Conservation (phyloP, 30 jellyfish, hydroid and myxozoan genomes). For the Turritopsis rubra region DNA sequence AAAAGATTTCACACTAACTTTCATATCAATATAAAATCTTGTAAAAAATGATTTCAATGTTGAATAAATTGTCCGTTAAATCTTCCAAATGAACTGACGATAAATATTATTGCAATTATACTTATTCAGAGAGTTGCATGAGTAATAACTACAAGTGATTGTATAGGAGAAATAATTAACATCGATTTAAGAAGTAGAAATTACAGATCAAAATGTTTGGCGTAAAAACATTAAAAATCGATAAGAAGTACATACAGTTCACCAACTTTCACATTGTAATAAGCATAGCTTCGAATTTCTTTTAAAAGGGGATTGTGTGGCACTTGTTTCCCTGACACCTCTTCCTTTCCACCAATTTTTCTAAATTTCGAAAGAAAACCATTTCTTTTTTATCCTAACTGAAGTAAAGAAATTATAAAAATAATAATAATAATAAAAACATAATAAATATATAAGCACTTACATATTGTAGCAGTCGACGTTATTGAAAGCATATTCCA, state of each 20-base stretch:
- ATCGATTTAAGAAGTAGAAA: too few relatives aligned
- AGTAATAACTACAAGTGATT: too few relatives aligned
- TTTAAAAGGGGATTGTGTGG: not conserved
- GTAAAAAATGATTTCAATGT: too few relatives aligned
- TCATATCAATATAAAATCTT: too few relatives aligned
- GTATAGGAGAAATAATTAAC: too few relatives aligned
- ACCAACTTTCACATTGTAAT: not conserved
- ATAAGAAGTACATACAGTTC: not conserved
- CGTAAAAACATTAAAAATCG: too few relatives aligned
- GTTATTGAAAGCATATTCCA: constrained; percentile 55
- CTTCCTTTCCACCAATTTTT: constrained; percentile 12
- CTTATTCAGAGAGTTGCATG: too few relatives aligned
- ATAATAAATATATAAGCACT: not conserved
- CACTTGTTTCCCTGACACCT: not conserved
- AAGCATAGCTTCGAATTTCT: constrained; percentile 15
- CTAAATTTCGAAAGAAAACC: constrained; percentile 1
- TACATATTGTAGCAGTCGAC: constrained; percentile 45
- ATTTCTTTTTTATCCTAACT: not conserved
- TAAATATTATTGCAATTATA: too few relatives aligned
- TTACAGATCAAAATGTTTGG: too few relatives aligned
- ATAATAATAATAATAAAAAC: not conserved
- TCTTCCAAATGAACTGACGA: too few relatives aligned
- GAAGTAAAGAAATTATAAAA: not conserved
- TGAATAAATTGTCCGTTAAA: too few relatives aligned
- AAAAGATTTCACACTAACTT: too few relatives aligned